These are phyloP conservation scores for Zaprionus nigranus DNA, from an alignment of 1,140 invertebrate genomes.

Conservation along the genomic window DNA sequence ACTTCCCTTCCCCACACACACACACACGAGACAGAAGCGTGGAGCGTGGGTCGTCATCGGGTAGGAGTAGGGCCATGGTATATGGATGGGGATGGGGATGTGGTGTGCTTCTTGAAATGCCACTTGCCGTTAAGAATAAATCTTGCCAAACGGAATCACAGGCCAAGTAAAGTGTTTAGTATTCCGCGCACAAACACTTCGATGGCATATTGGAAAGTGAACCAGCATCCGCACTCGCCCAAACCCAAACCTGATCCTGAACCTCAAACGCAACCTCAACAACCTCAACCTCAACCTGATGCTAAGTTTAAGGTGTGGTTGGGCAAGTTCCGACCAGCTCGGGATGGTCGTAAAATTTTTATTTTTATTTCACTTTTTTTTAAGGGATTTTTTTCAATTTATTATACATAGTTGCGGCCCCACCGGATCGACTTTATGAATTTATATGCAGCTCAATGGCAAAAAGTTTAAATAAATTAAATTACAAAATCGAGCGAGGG, in stretches of 20 bases:
- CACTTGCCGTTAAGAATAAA: slow-evolving; percentile 64
- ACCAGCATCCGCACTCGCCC: not conserved
- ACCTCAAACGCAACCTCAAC: not conserved
- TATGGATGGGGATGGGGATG: not conserved
- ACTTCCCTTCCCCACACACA: not conserved
- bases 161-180: slow-evolving; percentile 55
- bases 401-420: slow-evolving; percentile 56
- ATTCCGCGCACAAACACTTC: slow-evolving; percentile 55
- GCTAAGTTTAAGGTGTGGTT: slow-evolving; percentile 2
- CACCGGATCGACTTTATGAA: slow-evolving; percentile 55
- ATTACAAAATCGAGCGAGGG: slow-evolving; percentile 13
- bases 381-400: slow-evolving; percentile 65
- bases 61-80: not conserved
- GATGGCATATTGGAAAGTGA: slow-evolving; percentile 57
- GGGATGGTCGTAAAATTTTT: slow-evolving; percentile 44
- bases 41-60: not conserved
- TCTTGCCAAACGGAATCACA: slow-evolving; percentile 63
- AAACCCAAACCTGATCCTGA: slow-evolving; percentile 2
- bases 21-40: slow-evolving; percentile 5
- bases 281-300: slow-evolving; percentile 6
- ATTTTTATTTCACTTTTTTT: slow-evolving; percentile 57
- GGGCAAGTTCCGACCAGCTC: not conserved
- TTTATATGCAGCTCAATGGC: slow-evolving; percentile 44
- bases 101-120: slow-evolving; percentile 11
- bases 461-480: slow-evolving; percentile 45